Evolutionary conservation across 2,113 vertebrate genomes (phyloP), one percentile per base, ranked within the genome.

Genomic region (Grus americana): DNA sequence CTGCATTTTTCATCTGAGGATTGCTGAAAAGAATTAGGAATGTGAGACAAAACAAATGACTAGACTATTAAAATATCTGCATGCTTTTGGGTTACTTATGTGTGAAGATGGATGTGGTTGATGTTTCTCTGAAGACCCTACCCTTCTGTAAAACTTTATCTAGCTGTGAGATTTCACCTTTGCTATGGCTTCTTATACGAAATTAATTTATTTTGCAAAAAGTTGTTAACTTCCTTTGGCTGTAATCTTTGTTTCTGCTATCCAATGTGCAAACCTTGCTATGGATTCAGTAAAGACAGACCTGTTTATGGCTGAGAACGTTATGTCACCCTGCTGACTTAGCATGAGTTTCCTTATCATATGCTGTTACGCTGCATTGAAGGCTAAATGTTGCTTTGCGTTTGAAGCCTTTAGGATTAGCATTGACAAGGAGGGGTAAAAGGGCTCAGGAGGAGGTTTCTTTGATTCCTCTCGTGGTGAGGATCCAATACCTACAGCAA

Each of bases 311-410:
- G 61, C 86, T 40, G 46, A 67, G 74, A 62, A 76, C 12, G 10
- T 61, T 59, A 40, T 68, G 49, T 90, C 79, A 58, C 68, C 49
- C 83, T 59, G 30, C n/a, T 89, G 61, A 57, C 18, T 52, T 78
- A 29, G 21, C 66, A 7, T 6, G 34, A 46, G n/a, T 65, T 91
- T 62, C 66, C 59, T 79, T 88, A 42, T 47, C 68, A 2, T 24
- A 13, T 0, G 1, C 34, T 74, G 66, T 79, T 52, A 52, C 3
- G 0, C 44, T 1, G 2, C 27, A 17, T 13, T 18, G 42, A 68
- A 2, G 15, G 62, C 58, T 58, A 85, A 70, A 86, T 0, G 0
- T 68, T 4, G 2, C 36, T 85, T 79, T 90, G 62, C 0, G 1
- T 80, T 88, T 85, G 86, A 70, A 90, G 18, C 29, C 68, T 81